Conservation (phyloP, 2,888 invertebrate species). For the Aleiodes testaceus region DNA sequence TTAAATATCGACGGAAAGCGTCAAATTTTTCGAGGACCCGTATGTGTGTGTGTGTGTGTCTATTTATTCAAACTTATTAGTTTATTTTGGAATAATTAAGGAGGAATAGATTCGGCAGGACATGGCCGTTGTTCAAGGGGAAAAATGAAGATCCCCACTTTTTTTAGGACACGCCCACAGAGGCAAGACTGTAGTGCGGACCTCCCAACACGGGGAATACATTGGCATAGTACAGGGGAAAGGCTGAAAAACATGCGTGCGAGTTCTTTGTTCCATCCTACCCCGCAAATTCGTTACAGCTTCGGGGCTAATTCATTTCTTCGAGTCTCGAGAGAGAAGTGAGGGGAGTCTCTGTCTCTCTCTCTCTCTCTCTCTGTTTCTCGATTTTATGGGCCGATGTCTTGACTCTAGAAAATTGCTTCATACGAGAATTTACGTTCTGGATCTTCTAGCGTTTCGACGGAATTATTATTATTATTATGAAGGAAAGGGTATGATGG, state of each 20-base stretch:
- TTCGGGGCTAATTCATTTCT: constrained; percentile 64
- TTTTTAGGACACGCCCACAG: constrained; percentile 12
- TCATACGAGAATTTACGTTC: constrained; percentile 67
- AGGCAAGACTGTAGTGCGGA: constrained; percentile 20
- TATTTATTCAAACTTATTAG: constrained; percentile 1
- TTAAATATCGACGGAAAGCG: constrained; percentile 12
- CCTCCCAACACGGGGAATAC: constrained; percentile 44
- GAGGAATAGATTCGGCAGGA: background rate
- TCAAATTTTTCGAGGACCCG: background rate
- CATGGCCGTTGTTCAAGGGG: background rate
- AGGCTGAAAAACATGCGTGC: constrained; percentile 33
- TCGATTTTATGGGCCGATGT: constrained; percentile 37
- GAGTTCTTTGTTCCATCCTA: constrained; percentile 21
- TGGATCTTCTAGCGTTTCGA: constrained; percentile 4
- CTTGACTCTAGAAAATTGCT: constrained; percentile 63
- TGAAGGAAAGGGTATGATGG: too few relatives aligned
- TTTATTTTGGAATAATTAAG: background rate
- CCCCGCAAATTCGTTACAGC: constrained; percentile 22
- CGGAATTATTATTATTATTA: too few relatives aligned
- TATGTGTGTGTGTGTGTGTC: background rate
- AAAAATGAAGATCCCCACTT: background rate
- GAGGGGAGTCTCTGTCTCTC: constrained; percentile 46
- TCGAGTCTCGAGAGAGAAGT: too few relatives aligned
- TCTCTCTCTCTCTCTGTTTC: constrained; percentile 60
- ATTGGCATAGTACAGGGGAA: constrained; percentile 35